Evolutionary conservation across 2,797 vertebrate genomes (phyloP), one percentile per base, ranked within the genome.

Genomic region (Dryobates pubescens): DNA sequence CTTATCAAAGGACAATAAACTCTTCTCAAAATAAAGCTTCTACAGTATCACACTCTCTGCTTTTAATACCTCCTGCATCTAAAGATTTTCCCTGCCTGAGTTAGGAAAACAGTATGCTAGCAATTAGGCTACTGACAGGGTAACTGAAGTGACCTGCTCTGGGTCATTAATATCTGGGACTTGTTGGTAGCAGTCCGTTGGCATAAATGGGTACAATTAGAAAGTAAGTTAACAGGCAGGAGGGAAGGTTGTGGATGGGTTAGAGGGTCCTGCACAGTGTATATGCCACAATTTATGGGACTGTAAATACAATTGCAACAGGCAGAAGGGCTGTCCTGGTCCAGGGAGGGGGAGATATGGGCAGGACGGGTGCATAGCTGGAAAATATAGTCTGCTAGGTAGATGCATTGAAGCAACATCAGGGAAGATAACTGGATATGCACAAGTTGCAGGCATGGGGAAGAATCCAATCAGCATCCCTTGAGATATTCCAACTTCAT

Each of bases 11-110:
- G 20, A 71, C 1, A 1, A 23, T 54, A 64, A 89, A 56, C 73
- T 80, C 45, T 89, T 87, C 18, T 83, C n/a, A 78, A 74, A 94
- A 65, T 58, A 69, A 89, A 78, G 59, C 38, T 59, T 65, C 69
- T 87, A 9, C 9, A 41, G 8, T 76, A 36, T 73, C 74, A 74
- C 20, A 41, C 65, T 86, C 58, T 79, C 53, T 92, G 11, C 34
- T 83, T 80, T 80, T 47, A 59, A 22, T 67, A 80, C n/a, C 51
- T 67, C 14, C 53, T 67, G 49, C 53, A 30, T 51, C 23, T 51
- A 34, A 41, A 69, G 51, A 47, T 76, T 89, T 80, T 92, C 32
- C 12, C 13, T 54, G 1, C 24, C 34, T 69, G n/a, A 29, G 7
- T 75, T 88, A 81, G 47, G 29, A 89, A 34, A 53, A 34, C n/a